Percentiles rank a stretch among this genome's conserved stretches.
These are phyloP conservation scores for Lineus longissimus DNA, from an alignment of 1,140 invertebrate species.

Conservation along the genomic window DNA sequence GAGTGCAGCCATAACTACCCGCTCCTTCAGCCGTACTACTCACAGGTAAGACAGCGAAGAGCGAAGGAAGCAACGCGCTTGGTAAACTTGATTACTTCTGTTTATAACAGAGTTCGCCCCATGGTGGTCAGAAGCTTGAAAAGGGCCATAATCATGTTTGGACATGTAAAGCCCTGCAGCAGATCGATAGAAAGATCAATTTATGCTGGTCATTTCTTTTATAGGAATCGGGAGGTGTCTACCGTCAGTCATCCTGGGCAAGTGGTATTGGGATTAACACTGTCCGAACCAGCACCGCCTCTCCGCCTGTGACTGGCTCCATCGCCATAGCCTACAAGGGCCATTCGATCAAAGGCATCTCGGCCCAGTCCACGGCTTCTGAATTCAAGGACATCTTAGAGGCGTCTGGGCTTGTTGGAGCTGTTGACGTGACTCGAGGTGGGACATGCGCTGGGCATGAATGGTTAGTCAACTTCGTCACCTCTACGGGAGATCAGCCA, in stretches of 20 bases:
- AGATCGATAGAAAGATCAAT: too few species aligned
- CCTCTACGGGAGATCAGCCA: conserved; percentile 26
- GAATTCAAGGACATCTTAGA: conserved; percentile 3
- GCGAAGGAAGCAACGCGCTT: too few species aligned
- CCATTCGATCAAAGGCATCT: conserved; percentile 22
- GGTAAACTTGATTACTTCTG: too few species aligned
- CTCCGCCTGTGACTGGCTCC: conserved; percentile 25
- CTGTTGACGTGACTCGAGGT: conserved; percentile 13
- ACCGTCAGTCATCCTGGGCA: conserved; percentile 3
- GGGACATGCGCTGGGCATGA: conserved; percentile 28
- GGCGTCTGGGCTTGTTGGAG: not conserved
- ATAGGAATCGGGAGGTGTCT: not conserved
- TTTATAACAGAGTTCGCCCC: too few species aligned
- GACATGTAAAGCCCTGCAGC: too few species aligned
- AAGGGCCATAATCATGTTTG: too few species aligned
- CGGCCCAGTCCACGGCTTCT: not conserved
- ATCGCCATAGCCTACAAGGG: conserved; percentile 25
- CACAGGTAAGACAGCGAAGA: too few species aligned
- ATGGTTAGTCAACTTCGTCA: conserved; percentile 26
- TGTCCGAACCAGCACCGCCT: conserved; percentile 17
- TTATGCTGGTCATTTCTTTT: too few species aligned
- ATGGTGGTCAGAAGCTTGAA: too few species aligned
- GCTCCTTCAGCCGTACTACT: conserved; percentile 16
- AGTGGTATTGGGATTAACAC: not conserved
- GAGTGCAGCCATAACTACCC: conserved; percentile 30